Evolutionary conservation across 2,888 invertebrate species (phyloP), one percentile per base, ranked within the genome.

Genomic region (Chymomyza fuscimana): DNA sequence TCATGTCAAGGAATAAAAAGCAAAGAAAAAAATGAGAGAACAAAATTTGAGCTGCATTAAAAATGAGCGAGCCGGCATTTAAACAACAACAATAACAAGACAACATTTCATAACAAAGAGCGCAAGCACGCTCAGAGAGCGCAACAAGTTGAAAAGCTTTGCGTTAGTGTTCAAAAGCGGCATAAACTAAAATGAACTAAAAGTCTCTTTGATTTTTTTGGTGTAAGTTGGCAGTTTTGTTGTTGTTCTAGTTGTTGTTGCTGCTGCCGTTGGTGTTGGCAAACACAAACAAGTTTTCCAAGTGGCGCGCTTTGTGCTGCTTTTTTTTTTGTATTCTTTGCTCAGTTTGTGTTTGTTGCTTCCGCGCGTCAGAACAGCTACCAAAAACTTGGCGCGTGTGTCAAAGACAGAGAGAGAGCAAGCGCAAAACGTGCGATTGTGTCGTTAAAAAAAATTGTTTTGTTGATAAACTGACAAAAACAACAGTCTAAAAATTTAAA

Each of bases 331-430:
- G 25, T 83, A 85, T 87, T 83, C 87, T 85, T 25, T 7, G 32
- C 32, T 70, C 82, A 80, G 82, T 78, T 82, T 83, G 87, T 76
- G 83, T 87, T 83, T 83, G 83, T 78, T 61, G 82, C 86, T 72
- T 80, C 70, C 86, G 82, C 82, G 87, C 83, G 83, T 82, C 70
- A 79, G 60, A 32, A 36, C 12, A 60, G 3, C 15, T n/a, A 4
- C 5, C 32, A 16, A 60, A 60, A 36, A 60, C 2, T 51, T 51
- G 54, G 54, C 54, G 54, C 54, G 54, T 22, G 54, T 54, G 16
- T 54, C 15, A 69, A 63, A 65, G 46, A 61, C 63, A 52, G 54
- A 22, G 63, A 59, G 25, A 51, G 36, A 60, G n/a, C 32, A 63
- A 32, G 12, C 16, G 52, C 63, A 62, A 62, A 70, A 76, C 70